These are phyloP conservation scores for Onychomys arenicola DNA, from an alignment of 2,797 vertebrate genomes.

Conservation along the genomic window DNA sequence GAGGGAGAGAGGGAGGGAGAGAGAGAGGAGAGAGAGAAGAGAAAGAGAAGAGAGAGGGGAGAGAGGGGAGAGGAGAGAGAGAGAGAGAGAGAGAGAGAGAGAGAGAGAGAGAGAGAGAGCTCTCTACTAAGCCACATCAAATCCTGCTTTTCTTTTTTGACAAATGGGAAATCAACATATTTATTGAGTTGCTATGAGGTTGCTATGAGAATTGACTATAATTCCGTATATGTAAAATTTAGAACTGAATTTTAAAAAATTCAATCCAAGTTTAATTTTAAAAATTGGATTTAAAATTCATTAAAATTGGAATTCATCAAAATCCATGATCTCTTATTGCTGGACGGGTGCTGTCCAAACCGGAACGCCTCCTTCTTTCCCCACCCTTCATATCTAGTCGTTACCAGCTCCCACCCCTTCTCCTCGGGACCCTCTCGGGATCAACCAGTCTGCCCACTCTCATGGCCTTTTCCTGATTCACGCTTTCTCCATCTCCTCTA, in stretches of 20 bases:
- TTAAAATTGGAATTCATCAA: conserved; percentile 24
- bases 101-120: too few relatives aligned
- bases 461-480: neutral
- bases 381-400: neutral
- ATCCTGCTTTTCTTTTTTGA: conserved; percentile 30
- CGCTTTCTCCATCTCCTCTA: neutral
- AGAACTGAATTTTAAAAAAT: conserved; percentile 19
- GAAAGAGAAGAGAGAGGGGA: too few relatives aligned
- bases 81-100: too few relatives aligned
- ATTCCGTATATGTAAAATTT: neutral
- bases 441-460: neutral
- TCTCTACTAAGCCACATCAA: neutral
- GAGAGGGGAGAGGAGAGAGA: neutral
- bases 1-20: too few relatives aligned
- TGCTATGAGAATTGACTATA: conserved; percentile 30
- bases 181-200: conserved; percentile 33
- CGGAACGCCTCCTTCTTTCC: neutral
- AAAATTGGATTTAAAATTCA: conserved; percentile 31
- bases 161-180: neutral
- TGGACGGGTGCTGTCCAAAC: neutral
- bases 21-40: too few relatives aligned
- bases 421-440: neutral
- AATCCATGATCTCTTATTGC: neutral
- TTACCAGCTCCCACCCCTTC: neutral
- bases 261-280: conserved; percentile 29